These are phyloP conservation scores for Marisa cornuarietis DNA, from an alignment of 1,140 invertebrate genomes.

Conservation along the genomic window DNA sequence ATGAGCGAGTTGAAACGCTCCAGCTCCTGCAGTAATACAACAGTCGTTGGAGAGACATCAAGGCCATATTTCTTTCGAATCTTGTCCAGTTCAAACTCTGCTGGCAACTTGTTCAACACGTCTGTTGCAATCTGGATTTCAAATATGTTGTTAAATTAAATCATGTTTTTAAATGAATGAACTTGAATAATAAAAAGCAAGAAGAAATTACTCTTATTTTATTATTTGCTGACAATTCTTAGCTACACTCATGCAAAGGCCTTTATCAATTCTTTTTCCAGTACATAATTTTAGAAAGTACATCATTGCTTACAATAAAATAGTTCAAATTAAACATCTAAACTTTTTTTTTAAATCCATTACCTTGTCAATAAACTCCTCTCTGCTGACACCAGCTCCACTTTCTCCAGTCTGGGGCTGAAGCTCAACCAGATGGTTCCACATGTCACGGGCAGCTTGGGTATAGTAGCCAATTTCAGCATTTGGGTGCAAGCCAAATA, in stretches of 20 bases:
- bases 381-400: slow-evolving; percentile 60
- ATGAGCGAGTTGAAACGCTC: slow-evolving; percentile 87
- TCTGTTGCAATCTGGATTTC: slow-evolving; percentile 74
- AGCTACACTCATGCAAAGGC: too few relatives aligned
- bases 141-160: too few relatives aligned
- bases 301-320: too few relatives aligned
- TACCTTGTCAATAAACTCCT: slow-evolving; percentile 77
- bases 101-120: slow-evolving; percentile 75
- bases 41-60: slow-evolving; percentile 80
- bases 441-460: slow-evolving; percentile 83
- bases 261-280: too few relatives aligned
- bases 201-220: too few relatives aligned
- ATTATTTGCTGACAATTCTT: too few relatives aligned
- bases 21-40: slow-evolving; percentile 88
- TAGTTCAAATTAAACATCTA: too few relatives aligned
- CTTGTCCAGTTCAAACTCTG: slow-evolving; percentile 79
- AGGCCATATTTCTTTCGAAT: slow-evolving; percentile 80
- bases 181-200: too few relatives aligned
- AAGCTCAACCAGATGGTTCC: slow-evolving; percentile 82
- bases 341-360: too few relatives aligned
- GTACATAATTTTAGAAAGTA: too few relatives aligned
- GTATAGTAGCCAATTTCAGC: slow-evolving; percentile 75
- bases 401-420: slow-evolving; percentile 83
- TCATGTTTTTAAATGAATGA: too few relatives aligned
- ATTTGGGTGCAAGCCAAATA: slow-evolving; percentile 67